A percentile compares a stretch with the other conserved stretches of the same genome.
phyloP scores from a whole-genome alignment of 1,140 invertebrate genomes.

The Drosophila pectinifera region DNA sequence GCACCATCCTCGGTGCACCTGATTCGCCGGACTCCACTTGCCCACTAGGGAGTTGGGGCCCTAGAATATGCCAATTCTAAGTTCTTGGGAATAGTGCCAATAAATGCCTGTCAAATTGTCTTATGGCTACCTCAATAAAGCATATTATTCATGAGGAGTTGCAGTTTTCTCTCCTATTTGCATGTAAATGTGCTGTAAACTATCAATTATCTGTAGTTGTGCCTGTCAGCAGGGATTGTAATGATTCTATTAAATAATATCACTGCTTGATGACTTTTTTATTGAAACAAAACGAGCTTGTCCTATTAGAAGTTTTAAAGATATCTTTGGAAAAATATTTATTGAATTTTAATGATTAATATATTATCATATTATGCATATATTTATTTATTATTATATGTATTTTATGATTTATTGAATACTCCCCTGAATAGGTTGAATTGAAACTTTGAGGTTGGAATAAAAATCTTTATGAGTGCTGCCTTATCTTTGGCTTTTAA shows the following conservation, averaged over 20 bases:
- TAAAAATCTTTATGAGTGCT: no score
- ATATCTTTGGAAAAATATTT: no score
- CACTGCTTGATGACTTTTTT: background rate
- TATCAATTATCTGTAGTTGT: background rate
- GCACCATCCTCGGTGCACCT: conserved; percentile 18
- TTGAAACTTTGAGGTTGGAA: no score
- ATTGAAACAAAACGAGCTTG: background rate
- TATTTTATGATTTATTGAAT: no score
- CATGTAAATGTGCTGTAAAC: background rate
- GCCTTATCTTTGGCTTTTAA: no score
- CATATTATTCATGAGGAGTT: conserved; percentile 10
- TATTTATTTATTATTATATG: no score
- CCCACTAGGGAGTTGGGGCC: conserved; percentile 15
- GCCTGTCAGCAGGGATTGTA: background rate
- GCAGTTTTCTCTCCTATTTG: conserved; percentile 3
- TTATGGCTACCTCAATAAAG: conserved; percentile 8
- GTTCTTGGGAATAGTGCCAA: conserved; percentile 26
- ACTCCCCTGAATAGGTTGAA: no score
- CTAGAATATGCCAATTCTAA: conserved; percentile 7
- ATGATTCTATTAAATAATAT: background rate
- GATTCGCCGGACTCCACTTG: conserved; percentile 6
- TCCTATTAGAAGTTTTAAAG: no score
- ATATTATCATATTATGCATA: no score
- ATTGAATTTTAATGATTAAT: background rate
- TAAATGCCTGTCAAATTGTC: conserved; percentile 10